Percentiles rank a stretch among this genome's conserved stretches.
phyloP scores from a whole-genome alignment of 2,888 invertebrate species.

The Synanthedon myopaeformis region DNA sequence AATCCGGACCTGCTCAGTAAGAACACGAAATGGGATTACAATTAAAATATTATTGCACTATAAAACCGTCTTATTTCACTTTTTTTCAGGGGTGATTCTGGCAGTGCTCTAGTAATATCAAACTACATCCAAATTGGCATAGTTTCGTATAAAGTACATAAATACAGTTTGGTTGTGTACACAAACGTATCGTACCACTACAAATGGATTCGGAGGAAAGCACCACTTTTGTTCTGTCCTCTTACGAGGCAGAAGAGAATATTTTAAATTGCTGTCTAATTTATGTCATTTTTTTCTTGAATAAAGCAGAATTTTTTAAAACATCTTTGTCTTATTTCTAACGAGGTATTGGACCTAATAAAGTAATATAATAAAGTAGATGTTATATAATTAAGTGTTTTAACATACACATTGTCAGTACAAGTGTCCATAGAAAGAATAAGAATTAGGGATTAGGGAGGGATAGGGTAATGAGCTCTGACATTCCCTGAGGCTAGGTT shows the following conservation, averaged over 20 bases:
- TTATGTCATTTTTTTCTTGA: too few relatives aligned
- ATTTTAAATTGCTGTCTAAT: neutral
- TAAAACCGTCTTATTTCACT: neutral
- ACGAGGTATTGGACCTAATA: too few relatives aligned
- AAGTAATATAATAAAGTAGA: too few relatives aligned
- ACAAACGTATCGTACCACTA: conserved; percentile 4
- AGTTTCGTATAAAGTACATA: conserved; percentile 22
- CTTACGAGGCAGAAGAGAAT: neutral
- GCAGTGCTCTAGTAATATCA: conserved; percentile 23
- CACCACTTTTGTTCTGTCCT: neutral
- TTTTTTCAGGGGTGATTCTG: conserved; percentile 33
- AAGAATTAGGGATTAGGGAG: too few relatives aligned
- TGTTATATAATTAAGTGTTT: too few relatives aligned
- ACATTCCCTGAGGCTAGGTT: too few relatives aligned
- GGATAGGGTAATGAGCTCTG: too few relatives aligned
- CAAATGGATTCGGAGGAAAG: neutral
- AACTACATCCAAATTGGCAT: conserved; percentile 29
- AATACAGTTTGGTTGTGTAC: conserved; percentile 5
- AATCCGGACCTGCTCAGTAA: neutral
- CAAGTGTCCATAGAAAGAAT: too few relatives aligned
- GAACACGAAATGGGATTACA: neutral
- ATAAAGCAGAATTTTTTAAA: too few relatives aligned
- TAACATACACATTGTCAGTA: too few relatives aligned
- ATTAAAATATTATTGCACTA: too few relatives aligned
- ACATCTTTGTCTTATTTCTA: too few relatives aligned